Evolutionary conservation across 1,140 invertebrate genomes (phyloP).

Genomic region (Nasonia giraulti): DNA sequence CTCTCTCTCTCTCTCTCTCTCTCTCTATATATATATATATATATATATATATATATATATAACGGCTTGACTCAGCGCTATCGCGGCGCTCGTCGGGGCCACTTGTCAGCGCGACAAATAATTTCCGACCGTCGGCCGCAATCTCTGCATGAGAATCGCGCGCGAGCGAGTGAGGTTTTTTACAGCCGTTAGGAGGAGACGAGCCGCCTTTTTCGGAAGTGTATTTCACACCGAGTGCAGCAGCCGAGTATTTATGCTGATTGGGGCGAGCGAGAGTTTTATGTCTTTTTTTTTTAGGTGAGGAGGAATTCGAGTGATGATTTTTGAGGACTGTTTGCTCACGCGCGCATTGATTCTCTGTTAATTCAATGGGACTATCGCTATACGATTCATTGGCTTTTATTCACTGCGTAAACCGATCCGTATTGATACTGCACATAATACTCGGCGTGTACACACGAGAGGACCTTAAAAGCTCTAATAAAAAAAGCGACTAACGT

Average conservation of each 20-base stretch:
- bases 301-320: too few relatives aligned
- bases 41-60: not conserved
- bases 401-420: conserved; percentile 35
- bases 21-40: too few relatives aligned
- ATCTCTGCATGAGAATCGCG: conserved; percentile 44
- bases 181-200: not conserved
- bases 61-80: conserved; percentile 30
- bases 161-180: not conserved
- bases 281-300: not conserved
- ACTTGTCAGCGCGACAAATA: conserved; percentile 54
- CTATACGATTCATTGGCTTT: not conserved
- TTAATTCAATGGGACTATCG: not conserved
- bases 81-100: conserved; percentile 11
- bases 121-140: conserved; percentile 49
- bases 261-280: not conserved
- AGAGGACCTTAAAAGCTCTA: conserved; percentile 47
- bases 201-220: not conserved
- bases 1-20: too few relatives aligned
- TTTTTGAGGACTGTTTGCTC: not conserved
- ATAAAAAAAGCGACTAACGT: conserved; percentile 28
- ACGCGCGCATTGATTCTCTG: not conserved
- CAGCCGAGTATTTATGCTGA: not conserved
- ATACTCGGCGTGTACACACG: not conserved
- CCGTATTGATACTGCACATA: conserved; percentile 6
- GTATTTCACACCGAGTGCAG: not conserved